Conservation (phyloP, 2,888 invertebrate genomes). For the Scaptodrosophila latifasciaeformis region DNA sequence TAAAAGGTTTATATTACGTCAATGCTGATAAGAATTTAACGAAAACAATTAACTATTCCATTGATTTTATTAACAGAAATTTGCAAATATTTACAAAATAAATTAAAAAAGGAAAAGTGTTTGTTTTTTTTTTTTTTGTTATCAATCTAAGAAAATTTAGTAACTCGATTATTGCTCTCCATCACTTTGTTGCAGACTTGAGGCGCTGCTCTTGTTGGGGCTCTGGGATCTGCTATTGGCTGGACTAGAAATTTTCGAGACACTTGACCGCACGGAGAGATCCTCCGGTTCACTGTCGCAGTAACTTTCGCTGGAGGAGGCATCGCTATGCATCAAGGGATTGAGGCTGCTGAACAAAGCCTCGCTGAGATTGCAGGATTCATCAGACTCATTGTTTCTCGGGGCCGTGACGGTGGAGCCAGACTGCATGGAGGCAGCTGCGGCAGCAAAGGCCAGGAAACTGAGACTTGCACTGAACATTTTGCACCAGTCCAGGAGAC, state of each 20-base stretch:
- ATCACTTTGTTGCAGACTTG: conserved; percentile 48
- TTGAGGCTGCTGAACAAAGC: conserved; percentile 78
- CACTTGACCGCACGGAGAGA: conserved; percentile 66
- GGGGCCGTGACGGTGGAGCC: conserved; percentile 2
- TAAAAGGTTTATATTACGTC: no score
- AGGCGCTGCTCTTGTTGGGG: conserved; percentile 53
- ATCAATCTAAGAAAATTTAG: no score
- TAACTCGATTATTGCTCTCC: conserved; percentile 51
- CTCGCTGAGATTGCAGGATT: conserved; percentile 57
- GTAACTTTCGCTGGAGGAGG: conserved; percentile 60
- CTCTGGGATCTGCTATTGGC: conserved; percentile 60
- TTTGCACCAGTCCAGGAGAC: conserved; percentile 86
- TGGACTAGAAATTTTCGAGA: conserved; percentile 54
- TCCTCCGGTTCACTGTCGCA: conserved; percentile 73
- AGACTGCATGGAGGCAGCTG: conserved; percentile 62
- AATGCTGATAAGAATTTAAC: no score
- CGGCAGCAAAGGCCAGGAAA: conserved; percentile 61
- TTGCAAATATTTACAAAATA: no score
- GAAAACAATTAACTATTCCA: no score
- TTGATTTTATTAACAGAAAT: no score
- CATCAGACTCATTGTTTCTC: background rate
- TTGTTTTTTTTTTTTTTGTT: no score
- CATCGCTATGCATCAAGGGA: conserved; percentile 54
- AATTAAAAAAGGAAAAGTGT: no score
- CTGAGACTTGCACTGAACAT: conserved; percentile 78